These are phyloP conservation scores for Anser brachyrhynchus DNA, from an alignment of 2,113 vertebrate species.

Conservation along the genomic window DNA sequence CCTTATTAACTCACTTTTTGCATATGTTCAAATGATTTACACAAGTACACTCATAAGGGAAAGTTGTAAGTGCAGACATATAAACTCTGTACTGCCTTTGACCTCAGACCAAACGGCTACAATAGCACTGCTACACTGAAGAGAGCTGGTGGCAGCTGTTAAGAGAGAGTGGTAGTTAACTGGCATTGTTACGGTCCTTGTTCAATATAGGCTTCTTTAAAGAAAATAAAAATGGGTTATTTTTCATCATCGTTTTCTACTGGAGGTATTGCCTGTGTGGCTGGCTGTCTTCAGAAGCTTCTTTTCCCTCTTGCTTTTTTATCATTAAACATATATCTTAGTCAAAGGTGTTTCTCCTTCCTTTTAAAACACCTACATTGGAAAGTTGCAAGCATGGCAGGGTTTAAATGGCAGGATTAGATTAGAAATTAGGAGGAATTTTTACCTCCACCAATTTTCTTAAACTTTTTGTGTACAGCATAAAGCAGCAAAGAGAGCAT, in stretches of 20 bases:
- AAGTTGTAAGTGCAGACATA: not conserved
- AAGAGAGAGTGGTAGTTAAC: not conserved
- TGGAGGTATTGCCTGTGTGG: fast-evolving
- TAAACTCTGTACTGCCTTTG: not conserved
- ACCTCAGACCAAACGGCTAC: not conserved
- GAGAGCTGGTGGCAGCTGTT: not conserved
- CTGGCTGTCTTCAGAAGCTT: not conserved
- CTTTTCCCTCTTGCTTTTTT: not conserved
- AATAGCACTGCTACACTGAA: fast-evolving
- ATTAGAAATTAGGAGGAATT: not conserved
- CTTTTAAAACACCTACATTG: not conserved
- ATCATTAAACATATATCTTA: not conserved
- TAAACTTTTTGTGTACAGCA: not conserved
- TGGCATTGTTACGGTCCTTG: not conserved
- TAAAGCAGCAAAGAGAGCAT: not conserved
- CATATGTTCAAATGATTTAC: not conserved
- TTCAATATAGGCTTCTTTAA: not conserved
- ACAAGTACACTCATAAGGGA: not conserved
- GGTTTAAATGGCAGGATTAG: not conserved
- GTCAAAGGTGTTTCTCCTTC: not conserved
- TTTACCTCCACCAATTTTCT: not conserved
- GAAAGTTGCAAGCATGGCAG: not conserved
- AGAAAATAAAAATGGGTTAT: not conserved
- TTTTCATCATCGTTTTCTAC: not conserved
- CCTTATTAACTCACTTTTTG: not conserved